phyloP scores from a whole-genome alignment of 1,140 invertebrate species.

The Drosophila nasuta region DNA sequence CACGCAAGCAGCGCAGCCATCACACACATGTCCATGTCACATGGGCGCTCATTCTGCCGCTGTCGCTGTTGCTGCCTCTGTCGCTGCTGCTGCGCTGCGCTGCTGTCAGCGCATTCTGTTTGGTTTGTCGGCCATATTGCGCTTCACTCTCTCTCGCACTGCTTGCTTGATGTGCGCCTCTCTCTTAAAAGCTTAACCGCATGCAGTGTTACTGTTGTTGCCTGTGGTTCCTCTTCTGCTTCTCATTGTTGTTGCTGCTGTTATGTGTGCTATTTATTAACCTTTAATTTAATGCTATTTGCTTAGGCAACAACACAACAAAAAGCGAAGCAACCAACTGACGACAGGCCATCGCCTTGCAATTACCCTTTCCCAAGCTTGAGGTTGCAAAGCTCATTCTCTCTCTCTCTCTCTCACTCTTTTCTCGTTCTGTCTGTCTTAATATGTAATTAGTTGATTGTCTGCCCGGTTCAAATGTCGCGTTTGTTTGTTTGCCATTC shows the following conservation, averaged over 20 bases:
- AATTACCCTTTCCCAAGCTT: conserved; percentile 60
- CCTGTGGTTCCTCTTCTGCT: conserved; percentile 1
- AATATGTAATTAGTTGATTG: conserved; percentile 78
- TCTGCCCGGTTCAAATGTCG: conserved; percentile 75
- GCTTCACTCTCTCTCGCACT: conserved; percentile 29
- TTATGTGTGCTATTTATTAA: conserved; percentile 79
- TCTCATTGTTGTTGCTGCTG: conserved; percentile 11
- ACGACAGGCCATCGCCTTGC: conserved; percentile 80
- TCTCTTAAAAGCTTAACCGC: conserved; percentile 42
- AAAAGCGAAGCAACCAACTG: conserved; percentile 48
- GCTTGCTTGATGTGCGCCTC: conserved; percentile 17
- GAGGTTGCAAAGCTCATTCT: conserved; percentile 3
- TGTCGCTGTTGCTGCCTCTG: not conserved
- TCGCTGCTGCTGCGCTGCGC: conserved; percentile 6
- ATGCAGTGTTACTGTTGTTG: conserved; percentile 41
- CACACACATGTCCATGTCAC: conserved; percentile 67
- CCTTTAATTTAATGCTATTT: conserved; percentile 82
- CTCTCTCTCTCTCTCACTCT: not conserved
- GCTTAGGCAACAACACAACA: conserved; percentile 59
- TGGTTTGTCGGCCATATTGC: conserved; percentile 73
- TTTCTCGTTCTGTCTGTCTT: not conserved
- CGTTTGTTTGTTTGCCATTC: conserved; percentile 68
- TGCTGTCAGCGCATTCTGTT: conserved; percentile 42
- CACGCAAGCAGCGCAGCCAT: conserved; percentile 38
- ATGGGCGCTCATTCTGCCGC: conserved; percentile 19